These are phyloP conservation scores for Prinia subflava DNA, from an alignment of 2,113 vertebrate genomes.

Conservation along the genomic window DNA sequence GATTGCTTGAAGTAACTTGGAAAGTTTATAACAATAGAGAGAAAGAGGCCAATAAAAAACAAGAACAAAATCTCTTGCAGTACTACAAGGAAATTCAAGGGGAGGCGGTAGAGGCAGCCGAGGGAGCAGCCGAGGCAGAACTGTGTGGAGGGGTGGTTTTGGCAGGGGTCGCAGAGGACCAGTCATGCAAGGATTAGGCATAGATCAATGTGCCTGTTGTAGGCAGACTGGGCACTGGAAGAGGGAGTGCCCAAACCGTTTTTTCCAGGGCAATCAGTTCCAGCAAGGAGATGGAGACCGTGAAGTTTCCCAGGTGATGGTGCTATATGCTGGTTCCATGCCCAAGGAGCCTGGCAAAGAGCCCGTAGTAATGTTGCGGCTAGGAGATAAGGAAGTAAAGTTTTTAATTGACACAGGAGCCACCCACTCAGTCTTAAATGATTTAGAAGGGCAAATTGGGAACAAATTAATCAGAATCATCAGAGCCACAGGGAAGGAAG, in stretches of 20 bases:
- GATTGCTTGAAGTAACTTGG: not conserved
- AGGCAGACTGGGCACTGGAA: not conserved
- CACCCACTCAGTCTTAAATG: not conserved
- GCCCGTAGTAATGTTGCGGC: accelerated
- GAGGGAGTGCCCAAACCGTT: not conserved
- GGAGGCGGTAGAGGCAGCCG: no score
- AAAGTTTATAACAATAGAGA: not conserved
- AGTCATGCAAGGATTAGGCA: no score
- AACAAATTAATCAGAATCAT: not conserved
- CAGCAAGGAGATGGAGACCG: no score
- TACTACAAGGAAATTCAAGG: not conserved
- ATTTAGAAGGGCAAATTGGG: not conserved
- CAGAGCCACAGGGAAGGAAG: not conserved
- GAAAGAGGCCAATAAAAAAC: not conserved
- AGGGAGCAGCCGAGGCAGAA: no score
- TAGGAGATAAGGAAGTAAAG: not conserved
- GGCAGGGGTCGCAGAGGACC: not conserved
- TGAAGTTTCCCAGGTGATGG: no score
- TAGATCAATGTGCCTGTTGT: not conserved
- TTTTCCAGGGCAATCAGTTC: not conserved
- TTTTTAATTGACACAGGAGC: not conserved
- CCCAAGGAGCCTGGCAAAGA: no score
- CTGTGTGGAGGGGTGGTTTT: not conserved
- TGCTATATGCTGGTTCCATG: no score
- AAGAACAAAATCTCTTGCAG: not conserved